Conservation (phyloP, 1,140 invertebrate species). For the Drosophila nebulosa region DNA sequence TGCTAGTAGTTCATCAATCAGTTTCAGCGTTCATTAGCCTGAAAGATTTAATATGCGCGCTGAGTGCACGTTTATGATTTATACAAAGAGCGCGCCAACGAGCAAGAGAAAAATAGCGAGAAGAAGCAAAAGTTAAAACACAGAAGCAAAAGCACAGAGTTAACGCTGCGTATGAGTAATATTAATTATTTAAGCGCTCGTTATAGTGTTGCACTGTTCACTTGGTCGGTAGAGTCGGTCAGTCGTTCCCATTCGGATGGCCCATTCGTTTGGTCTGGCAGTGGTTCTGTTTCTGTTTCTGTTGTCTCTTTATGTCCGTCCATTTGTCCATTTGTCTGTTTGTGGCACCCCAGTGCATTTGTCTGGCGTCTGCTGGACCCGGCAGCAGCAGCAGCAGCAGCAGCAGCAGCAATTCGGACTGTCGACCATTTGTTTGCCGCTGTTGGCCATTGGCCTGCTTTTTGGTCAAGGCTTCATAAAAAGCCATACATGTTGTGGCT, state of each 20-base stretch:
- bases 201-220: slow-evolving; percentile 61
- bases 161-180: slow-evolving; percentile 65
- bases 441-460: slow-evolving; percentile 64
- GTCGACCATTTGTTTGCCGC: slow-evolving; percentile 52
- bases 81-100: slow-evolving; percentile 19
- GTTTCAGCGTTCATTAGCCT: slow-evolving; percentile 60
- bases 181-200: slow-evolving; percentile 78
- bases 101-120: background rate
- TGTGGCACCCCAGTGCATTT: slow-evolving; percentile 74
- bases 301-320: background rate
- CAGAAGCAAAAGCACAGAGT: slow-evolving; percentile 3
- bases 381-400: background rate
- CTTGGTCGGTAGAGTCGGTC: slow-evolving; percentile 26
- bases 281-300: background rate
- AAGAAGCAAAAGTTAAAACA: background rate
- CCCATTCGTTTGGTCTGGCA: background rate
- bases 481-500: slow-evolving; percentile 49
- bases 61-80: slow-evolving; percentile 70
- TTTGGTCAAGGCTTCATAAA: slow-evolving; percentile 67
- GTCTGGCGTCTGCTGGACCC: slow-evolving; percentile 50
- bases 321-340: slow-evolving; percentile 46
- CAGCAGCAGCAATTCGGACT: slow-evolving; percentile 6
- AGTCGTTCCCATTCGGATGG: slow-evolving; percentile 21
- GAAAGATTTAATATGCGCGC: slow-evolving; percentile 67
- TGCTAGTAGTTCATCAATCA: slow-evolving; percentile 51